These are phyloP conservation scores for Agriopis aurantiaria DNA, from an alignment of 2,888 invertebrate genomes.

Conservation along the genomic window DNA sequence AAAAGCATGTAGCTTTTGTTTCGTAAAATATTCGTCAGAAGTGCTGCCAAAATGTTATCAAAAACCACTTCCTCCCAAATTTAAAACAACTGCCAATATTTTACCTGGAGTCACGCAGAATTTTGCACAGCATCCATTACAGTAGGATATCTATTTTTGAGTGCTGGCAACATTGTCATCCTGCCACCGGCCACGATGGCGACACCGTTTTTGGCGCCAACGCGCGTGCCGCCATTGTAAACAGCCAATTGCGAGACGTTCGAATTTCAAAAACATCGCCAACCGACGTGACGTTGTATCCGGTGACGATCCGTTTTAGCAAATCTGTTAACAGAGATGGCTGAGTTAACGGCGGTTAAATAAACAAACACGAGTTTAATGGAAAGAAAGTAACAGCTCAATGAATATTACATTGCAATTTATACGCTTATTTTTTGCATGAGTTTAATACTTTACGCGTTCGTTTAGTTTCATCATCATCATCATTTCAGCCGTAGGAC, in stretches of 20 bases:
- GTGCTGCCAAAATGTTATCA: constrained; percentile 26
- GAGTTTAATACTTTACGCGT: not conserved
- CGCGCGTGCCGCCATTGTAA: constrained; percentile 81
- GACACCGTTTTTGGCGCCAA: constrained; percentile 77
- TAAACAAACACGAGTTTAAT: constrained; percentile 30
- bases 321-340: constrained; percentile 40
- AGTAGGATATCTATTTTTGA: constrained; percentile 71
- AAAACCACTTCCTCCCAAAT: constrained; percentile 29
- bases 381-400: constrained; percentile 32
- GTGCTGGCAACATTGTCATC: constrained; percentile 80
- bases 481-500: too few relatives aligned
- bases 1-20: not conserved
- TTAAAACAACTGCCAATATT: constrained; percentile 53
- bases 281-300: constrained; percentile 81
- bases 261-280: constrained; percentile 82
- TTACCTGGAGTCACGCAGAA: constrained; percentile 52
- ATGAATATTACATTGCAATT: constrained; percentile 22
- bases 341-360: constrained; percentile 27
- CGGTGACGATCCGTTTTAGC: constrained; percentile 75
- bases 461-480: too few relatives aligned
- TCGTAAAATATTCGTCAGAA: not conserved
- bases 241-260: constrained; percentile 76
- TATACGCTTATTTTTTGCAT: constrained; percentile 4
- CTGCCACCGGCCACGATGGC: constrained; percentile 63
- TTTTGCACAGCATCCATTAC: constrained; percentile 46